Conservation (phyloP, 2,888 invertebrate genomes). For the Trichogramma dendrolimi region DNA sequence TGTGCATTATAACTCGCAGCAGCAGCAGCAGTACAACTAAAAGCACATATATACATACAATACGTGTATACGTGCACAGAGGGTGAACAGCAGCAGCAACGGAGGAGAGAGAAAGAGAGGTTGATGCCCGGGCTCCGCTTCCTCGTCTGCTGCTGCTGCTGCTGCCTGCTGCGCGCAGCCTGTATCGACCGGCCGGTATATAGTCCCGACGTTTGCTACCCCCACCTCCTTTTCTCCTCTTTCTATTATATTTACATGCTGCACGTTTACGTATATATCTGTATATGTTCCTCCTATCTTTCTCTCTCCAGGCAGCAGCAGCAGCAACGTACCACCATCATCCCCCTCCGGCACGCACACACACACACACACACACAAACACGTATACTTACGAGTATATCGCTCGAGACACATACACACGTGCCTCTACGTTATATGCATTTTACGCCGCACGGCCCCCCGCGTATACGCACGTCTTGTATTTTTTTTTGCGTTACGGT, state of each 20-base stretch:
- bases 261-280: too few species aligned
- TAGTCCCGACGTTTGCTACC: conserved; percentile 41
- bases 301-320: conserved; percentile 6
- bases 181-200: conserved; percentile 46
- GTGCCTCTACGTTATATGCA: too few species aligned
- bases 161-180: conserved; percentile 28
- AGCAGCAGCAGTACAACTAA: too few species aligned
- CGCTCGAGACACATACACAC: too few species aligned
- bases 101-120: conserved; percentile 31
- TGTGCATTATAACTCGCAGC: too few species aligned
- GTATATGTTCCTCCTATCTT: conserved; percentile 10
- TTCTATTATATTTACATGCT: conserved; percentile 2
- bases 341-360: conserved; percentile 11
- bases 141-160: conserved; percentile 42
- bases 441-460: too few species aligned
- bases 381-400: too few species aligned
- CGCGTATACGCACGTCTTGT: too few species aligned
- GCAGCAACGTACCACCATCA: conserved; percentile 3
- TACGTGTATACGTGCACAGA: too few species aligned
- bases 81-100: not conserved
- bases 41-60: too few species aligned
- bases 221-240: conserved; percentile 25
- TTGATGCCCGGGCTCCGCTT: conserved; percentile 49
- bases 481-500: too few species aligned
- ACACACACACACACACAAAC: not conserved